A percentile compares a stretch with the other conserved stretches of the same genome.
phyloP scores from a whole-genome alignment of 2,888 invertebrate genomes.

The Cephus spinipes region DNA sequence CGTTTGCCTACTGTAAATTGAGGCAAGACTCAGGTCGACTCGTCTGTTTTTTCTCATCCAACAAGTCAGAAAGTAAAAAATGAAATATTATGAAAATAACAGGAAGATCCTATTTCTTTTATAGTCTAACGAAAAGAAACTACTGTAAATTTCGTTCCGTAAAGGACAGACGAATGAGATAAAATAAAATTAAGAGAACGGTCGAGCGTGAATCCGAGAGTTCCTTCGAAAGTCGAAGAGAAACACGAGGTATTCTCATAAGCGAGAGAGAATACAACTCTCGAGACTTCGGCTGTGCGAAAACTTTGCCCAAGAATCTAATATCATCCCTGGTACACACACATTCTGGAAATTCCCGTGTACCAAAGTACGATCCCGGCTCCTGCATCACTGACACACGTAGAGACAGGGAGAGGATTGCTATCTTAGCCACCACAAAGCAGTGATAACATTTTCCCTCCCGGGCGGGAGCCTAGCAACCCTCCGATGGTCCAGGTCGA shows the following conservation, averaged over 20 bases:
- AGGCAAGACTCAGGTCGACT: too few species aligned
- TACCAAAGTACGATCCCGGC: slow-evolving; percentile 34
- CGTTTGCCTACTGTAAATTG: too few species aligned
- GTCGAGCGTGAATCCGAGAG: too few species aligned
- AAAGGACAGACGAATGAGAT: too few species aligned
- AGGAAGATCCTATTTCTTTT: too few species aligned
- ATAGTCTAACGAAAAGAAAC: too few species aligned
- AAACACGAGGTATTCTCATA: slow-evolving; percentile 6
- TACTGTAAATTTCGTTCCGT: too few species aligned
- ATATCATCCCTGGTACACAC: slow-evolving; percentile 62
- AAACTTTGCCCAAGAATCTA: slow-evolving; percentile 66
- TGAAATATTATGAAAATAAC: too few species aligned
- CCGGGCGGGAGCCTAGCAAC: slow-evolving; percentile 65
- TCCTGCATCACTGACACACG: slow-evolving; percentile 34
- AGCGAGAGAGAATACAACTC: slow-evolving; percentile 19
- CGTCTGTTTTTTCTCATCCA: too few species aligned
- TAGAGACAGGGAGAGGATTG: slow-evolving; percentile 50
- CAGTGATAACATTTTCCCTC: slow-evolving; percentile 68
- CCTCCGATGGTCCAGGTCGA: slow-evolving; percentile 55
- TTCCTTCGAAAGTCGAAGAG: background rate
- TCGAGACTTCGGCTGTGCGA: slow-evolving; percentile 57
- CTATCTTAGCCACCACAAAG: slow-evolving; percentile 67
- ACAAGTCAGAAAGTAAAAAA: too few species aligned
- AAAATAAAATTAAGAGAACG: too few species aligned
- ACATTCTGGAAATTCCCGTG: slow-evolving; percentile 59